A percentile compares a stretch with the other conserved stretches of the same genome.
These are phyloP conservation scores for Octodon degus DNA, from an alignment of 2,113 vertebrate genomes.

Conservation along the genomic window DNA sequence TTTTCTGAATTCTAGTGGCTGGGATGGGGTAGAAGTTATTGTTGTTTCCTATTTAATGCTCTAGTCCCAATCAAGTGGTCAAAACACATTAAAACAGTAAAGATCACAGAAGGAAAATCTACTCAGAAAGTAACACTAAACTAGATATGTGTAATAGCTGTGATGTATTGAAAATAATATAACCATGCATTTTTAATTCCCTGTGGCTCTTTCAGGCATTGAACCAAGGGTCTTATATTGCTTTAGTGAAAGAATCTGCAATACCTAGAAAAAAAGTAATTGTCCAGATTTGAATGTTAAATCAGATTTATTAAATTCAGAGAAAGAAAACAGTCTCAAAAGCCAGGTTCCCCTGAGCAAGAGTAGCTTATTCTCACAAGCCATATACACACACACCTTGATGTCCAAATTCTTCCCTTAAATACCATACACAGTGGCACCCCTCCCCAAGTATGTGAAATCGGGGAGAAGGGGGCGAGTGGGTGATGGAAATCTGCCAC, in stretches of 20 bases:
- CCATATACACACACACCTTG: not conserved
- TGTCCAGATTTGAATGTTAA: constrained; percentile 38
- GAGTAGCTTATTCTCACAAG: rapidly evolving
- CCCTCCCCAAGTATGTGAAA: not conserved
- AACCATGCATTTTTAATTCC: constrained; percentile 61
- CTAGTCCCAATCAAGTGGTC: not conserved
- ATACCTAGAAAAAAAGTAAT: constrained; percentile 5
- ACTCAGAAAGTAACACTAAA: constrained; percentile 45
- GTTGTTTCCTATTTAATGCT: not conserved
- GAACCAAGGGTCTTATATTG: constrained; percentile 8
- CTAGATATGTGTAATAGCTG: not conserved
- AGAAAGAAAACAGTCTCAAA: not conserved
- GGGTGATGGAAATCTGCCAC: not conserved
- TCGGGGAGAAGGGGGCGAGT: not conserved
- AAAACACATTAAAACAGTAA: constrained; percentile 29
- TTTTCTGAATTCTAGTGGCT: not conserved
- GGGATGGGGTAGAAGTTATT: not conserved
- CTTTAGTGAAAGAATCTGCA: not conserved
- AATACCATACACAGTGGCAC: not conserved
- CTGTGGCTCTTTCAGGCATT: constrained; percentile 18
- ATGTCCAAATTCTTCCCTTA: constrained; percentile 22
- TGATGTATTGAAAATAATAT: constrained; percentile 61
- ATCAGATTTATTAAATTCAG: constrained; percentile 10
- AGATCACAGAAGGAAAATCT: constrained; percentile 46
- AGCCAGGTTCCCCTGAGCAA: not conserved